phyloP scores from a whole-genome alignment of 1,140 invertebrate species.

The Oreohelix idahoensis region DNA sequence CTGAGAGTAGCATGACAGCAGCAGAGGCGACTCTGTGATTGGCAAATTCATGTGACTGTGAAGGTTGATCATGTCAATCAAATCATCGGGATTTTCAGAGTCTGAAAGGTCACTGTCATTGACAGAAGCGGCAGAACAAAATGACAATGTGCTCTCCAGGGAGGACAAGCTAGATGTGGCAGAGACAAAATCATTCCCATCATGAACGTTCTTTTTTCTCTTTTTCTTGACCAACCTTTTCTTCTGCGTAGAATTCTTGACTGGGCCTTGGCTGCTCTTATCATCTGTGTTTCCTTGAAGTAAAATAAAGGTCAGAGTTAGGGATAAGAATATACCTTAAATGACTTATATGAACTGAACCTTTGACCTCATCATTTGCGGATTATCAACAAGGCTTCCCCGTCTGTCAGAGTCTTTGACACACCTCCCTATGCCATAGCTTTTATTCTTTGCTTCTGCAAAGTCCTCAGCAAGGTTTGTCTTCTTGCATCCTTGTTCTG shows the following conservation, averaged over 20 bases:
- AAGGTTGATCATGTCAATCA: conserved; percentile 94
- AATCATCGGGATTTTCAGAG: conserved; percentile 39
- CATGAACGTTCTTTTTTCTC: conserved; percentile 5
- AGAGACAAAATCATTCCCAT: neutral
- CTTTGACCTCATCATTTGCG: no score
- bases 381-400: no score
- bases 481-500: no score
- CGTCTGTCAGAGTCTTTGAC: no score
- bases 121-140: conserved; percentile 87
- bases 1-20: conserved; percentile 95
- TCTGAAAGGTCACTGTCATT: conserved; percentile 69
- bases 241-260: conserved; percentile 4
- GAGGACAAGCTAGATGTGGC: conserved; percentile 47
- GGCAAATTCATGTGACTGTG: conserved; percentile 96
- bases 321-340: no score
- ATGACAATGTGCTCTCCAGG: conserved; percentile 78
- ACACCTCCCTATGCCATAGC: no score
- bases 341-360: no score
- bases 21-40: conserved; percentile 88
- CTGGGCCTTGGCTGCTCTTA: neutral
- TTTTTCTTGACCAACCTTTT: conserved; percentile 17
- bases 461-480: no score
- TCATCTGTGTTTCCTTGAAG: conserved; percentile 17
- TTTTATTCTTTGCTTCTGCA: no score
- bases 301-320: neutral